These are phyloP conservation scores for Sorex fumeus DNA, from an alignment of 2,113 vertebrate species.

Conservation along the genomic window DNA sequence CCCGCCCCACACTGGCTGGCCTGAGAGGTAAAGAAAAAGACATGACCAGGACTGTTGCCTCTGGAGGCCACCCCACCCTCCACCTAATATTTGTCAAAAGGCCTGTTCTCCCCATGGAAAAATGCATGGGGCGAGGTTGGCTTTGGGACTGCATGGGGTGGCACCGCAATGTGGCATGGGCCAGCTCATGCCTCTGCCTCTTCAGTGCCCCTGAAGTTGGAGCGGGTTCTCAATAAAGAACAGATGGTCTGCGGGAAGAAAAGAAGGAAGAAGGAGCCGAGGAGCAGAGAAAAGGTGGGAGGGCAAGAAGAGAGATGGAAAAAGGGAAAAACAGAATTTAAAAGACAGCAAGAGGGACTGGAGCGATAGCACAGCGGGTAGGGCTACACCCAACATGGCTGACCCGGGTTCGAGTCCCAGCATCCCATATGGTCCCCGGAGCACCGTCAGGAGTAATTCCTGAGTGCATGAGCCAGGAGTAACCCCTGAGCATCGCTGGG, in stretches of 20 bases:
- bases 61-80: constrained; percentile 46
- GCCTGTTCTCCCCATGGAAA: constrained; percentile 76
- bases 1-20: constrained; percentile 81
- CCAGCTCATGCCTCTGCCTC: neutral
- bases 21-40: constrained; percentile 62
- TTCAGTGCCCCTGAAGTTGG: neutral
- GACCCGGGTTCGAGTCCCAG: too few species aligned
- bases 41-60: neutral
- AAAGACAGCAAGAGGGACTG: neutral
- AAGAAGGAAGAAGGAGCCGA: neutral
- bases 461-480: too few species aligned
- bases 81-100: constrained; percentile 76
- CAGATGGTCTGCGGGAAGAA: constrained; percentile 42
- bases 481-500: too few species aligned
- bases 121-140: constrained; percentile 64
- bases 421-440: too few species aligned
- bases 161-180: neutral
- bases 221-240: neutral
- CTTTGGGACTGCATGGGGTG: neutral
- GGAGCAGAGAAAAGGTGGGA: neutral
- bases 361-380: too few species aligned
- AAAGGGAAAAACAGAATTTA: neutral
- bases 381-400: too few species aligned
- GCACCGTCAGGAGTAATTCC: too few species aligned
- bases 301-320: neutral